phyloP scores from a whole-genome alignment of 1,140 invertebrate species.

The Cecropterus lyciades region DNA sequence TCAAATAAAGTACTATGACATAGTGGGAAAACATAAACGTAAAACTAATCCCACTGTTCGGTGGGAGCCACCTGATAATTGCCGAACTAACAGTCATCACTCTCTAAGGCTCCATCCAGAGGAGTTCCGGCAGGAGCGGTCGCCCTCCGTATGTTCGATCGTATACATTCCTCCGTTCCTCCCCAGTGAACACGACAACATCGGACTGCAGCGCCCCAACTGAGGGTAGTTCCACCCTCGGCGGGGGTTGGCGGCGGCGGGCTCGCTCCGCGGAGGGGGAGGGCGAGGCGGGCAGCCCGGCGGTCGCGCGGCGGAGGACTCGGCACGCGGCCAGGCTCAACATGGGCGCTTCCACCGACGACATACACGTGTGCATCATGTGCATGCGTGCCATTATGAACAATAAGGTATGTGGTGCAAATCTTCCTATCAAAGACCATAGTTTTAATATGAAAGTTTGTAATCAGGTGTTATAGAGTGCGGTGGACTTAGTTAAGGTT shows the following conservation, averaged over 20 bases:
- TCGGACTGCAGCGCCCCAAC: constrained; percentile 67
- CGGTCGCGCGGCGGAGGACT: constrained; percentile 86
- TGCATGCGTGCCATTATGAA: constrained; percentile 99
- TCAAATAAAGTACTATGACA: too few relatives aligned
- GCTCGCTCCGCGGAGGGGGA: constrained; percentile 64
- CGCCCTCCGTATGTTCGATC: too few relatives aligned
- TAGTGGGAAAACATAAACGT: too few relatives aligned
- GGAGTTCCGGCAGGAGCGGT: too few relatives aligned
- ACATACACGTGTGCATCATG: constrained; percentile 99
- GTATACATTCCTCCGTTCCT: constrained; percentile 1
- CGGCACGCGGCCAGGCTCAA: constrained; percentile 95
- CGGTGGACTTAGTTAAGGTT: too few relatives aligned
- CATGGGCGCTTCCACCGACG: constrained; percentile 99
- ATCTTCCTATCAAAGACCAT: too few relatives aligned
- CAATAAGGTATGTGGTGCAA: constrained; percentile 98
- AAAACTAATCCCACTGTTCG: too few relatives aligned
- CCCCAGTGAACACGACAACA: constrained; percentile 67
- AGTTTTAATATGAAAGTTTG: too few relatives aligned
- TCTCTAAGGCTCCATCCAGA: too few relatives aligned
- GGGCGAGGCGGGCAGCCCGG: constrained; percentile 64
- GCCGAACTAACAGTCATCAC: too few relatives aligned
- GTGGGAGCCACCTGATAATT: too few relatives aligned
- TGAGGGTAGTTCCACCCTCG: constrained; percentile 50
- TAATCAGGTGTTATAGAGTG: too few relatives aligned
- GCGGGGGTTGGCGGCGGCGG: constrained; percentile 53